phyloP scores from a whole-genome alignment of 2,888 invertebrate species.

The Stenolophus ochropezus region DNA sequence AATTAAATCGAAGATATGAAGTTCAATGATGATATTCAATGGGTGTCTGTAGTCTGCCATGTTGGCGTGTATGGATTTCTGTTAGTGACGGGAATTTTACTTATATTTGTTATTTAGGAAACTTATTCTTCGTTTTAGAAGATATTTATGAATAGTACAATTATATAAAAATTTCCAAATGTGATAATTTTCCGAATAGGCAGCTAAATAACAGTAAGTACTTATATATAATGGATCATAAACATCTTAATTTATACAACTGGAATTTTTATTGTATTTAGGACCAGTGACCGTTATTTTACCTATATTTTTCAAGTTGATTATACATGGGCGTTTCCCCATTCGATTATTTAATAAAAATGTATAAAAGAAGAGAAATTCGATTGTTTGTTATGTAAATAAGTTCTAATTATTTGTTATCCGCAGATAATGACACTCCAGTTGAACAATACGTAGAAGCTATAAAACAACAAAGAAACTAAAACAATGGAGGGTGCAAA shows the following conservation, averaged over 20 bases:
- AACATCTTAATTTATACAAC: slow-evolving; percentile 20
- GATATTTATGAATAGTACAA: neutral
- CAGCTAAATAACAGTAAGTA: slow-evolving; percentile 14
- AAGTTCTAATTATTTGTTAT: slow-evolving; percentile 1
- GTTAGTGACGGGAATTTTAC: slow-evolving; percentile 1
- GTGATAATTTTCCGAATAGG: neutral
- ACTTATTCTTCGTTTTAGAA: neutral
- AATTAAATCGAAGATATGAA: neutral
- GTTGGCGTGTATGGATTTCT: slow-evolving; percentile 56
- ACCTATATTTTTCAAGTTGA: neutral
- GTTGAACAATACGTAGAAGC: neutral
- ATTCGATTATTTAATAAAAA: neutral
- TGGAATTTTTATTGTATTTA: neutral
- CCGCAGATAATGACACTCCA: slow-evolving; percentile 7
- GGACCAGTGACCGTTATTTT: slow-evolving; percentile 1
- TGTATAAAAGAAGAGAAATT: neutral
- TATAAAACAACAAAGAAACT: slow-evolving; percentile 49
- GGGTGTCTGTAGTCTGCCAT: slow-evolving; percentile 54
- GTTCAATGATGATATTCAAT: slow-evolving; percentile 42
- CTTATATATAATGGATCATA: neutral
- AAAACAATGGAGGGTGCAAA: slow-evolving; percentile 69
- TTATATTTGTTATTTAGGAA: slow-evolving; percentile 15
- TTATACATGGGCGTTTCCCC: neutral
- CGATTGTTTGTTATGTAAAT: neutral
- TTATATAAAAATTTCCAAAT: neutral